Evolutionary conservation across 2,797 vertebrate genomes (phyloP), one percentile per base, ranked within the genome.

Genomic region (Takifugu ocellatus): DNA sequence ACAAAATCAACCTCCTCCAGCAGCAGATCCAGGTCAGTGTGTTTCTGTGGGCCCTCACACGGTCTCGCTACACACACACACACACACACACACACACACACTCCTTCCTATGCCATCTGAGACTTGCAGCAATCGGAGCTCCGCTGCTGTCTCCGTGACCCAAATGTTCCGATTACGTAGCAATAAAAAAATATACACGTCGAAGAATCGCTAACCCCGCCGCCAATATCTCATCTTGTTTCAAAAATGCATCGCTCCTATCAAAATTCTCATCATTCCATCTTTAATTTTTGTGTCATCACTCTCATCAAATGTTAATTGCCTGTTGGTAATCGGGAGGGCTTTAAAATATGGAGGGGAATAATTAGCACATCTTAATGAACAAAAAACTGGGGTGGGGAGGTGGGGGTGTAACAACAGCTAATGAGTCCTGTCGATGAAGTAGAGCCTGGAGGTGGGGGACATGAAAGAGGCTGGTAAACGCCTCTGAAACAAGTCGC

Each of bases 1-100:
- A 99, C 93, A 98, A 99, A 91, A 99, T 99, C 93, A 99, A 99
- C 92, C 94, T 99, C 87, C 94, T 99, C 76, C 97, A 99, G 89
- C 97, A 99, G 89, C 97, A 99, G 94, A 99, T 99, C 91, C 97
- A 99, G 97, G 97, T 99, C 92, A 93, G 97, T 95, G 66, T 68
- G 69, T 75, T 81, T 61, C 77, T 81, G 68, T 66, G 56, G 66
- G 63, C 21, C 59, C 39, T 60, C 54, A 45, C 44, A 69, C 56
- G 59, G 46, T 29, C 45, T 47, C 36, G 14, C 36, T 27, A 31
- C 68, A 33, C 63, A 66, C 29, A 55, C 57, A 51, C 33, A 6
- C 14, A 55, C 57, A 51, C 33, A 6, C 14, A 21, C 21, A 31
- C 68, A 33, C 63, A 66, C 29, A 55, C 57, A 51, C 33, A 6